Evolutionary conservation across 2,888 invertebrate genomes (phyloP), one percentile per base, ranked within the genome.

Genomic region (Eumacrocentrus americanus): DNA sequence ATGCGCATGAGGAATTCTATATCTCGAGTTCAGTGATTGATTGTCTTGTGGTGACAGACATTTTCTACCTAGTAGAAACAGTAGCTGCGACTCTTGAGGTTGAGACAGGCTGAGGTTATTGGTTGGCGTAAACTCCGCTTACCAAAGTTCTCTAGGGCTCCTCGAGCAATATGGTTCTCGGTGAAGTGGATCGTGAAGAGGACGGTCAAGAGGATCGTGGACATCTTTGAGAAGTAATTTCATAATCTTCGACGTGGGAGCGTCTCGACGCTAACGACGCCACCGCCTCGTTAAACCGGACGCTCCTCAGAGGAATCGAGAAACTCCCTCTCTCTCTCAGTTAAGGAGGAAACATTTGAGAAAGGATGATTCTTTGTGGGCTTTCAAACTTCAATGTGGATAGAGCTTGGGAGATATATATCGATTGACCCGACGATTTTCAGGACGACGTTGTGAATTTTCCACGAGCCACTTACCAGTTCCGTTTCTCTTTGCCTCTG

Each of bases 401-500:
- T 40, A 40, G 9, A 38, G 20, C 29, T 34, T 34, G 18, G 20
- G 16, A 23, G 20, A 16, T 22, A 52, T 52, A 42, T 44, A 46
- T 1, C 12, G 38, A 59, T 59, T 18, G 47, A 53, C 53, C 25
- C 14, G 20, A 16, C 14, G 37, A 46, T 46, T 52, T 18, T 12
- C 37, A n/a, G 12, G 35, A 46, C 23, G 37, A 44, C 35, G 29
- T 50, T 12, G 16, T 16, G 50, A 44, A 58, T 52, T 51, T 44
- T 23, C 11, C 18, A 42, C 16, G 7, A 52, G 20, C 51, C 12
- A 72, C 75, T 79, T 62, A 80, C 80, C 76, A 60, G 72, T 69
- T 66, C 74, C 78, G 72, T 77, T 77, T 53, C 62, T 70, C 57
- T 67, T 71, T 9, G 66, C 44, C 35, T 76, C 76, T 14, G 74